Conservation (phyloP, 64 coral and sea anemone genomes). For the Montipora efflorescens region DNA sequence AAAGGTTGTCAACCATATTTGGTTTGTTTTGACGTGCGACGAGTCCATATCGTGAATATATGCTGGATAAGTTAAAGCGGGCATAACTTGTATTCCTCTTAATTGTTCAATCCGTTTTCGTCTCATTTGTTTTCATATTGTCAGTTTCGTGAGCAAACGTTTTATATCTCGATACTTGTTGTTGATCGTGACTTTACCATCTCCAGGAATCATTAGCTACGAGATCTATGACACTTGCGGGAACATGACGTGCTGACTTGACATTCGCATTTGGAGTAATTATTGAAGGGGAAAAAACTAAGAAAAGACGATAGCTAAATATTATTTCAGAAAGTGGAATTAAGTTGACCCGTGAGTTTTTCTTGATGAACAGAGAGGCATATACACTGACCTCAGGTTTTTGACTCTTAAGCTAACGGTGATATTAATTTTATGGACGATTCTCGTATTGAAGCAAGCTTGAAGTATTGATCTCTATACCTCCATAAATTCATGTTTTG, state of each 20-base stretch:
- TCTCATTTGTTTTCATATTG: background rate
- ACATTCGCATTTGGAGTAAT: constrained; percentile 32
- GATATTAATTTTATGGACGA: too few species aligned
- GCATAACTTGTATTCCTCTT: background rate
- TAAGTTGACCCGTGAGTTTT: too few species aligned
- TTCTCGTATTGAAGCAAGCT: background rate
- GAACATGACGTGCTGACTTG: background rate
- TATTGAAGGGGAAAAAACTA: background rate
- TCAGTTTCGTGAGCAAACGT: background rate
- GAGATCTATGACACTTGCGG: background rate
- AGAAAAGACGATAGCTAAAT: too few species aligned
- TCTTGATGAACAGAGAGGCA: too few species aligned
- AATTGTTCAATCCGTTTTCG: too few species aligned
- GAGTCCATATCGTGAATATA: background rate
- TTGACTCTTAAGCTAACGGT: too few species aligned
- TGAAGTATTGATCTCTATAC: background rate
- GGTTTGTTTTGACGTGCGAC: constrained; percentile 53
- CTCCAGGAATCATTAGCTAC: too few species aligned
- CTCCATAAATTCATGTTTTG: background rate
- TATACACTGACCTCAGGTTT: too few species aligned
- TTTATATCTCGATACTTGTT: background rate
- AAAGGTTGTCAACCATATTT: background rate
- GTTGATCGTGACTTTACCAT: too few species aligned
- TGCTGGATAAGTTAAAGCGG: background rate
- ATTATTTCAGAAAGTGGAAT: too few species aligned